These are phyloP conservation scores for Hanleya hanleyi DNA, from an alignment of 2,888 invertebrate genomes.

Conservation along the genomic window DNA sequence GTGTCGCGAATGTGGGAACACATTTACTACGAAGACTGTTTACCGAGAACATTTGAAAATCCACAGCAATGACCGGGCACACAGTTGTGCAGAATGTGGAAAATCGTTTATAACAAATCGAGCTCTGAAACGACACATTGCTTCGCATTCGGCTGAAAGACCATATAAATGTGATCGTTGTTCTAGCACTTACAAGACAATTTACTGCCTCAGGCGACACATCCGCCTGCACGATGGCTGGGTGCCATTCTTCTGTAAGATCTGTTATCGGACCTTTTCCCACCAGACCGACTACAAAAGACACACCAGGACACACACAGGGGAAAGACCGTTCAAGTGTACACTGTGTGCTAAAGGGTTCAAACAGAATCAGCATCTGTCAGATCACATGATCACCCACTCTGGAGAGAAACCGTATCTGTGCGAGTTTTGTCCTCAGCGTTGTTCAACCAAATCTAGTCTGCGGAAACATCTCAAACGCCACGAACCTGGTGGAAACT, in stretches of 20 bases:
- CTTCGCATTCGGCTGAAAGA: neutral
- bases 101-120: neutral
- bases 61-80: neutral
- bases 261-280: neutral
- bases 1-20: neutral
- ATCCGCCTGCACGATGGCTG: neutral
- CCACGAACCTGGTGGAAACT: neutral
- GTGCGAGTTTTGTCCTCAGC: neutral
- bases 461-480: neutral
- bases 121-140: neutral
- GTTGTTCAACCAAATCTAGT: neutral
- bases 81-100: neutral
- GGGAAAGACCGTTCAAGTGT: neutral
- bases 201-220: neutral
- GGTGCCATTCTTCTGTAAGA: neutral
- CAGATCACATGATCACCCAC: neutral
- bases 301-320: neutral
- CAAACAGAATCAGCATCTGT: conserved; percentile 3
- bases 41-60: neutral
- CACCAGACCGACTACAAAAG: neutral
- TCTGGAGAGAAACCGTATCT: neutral
- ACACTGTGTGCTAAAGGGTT: neutral
- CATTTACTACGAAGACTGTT: neutral
- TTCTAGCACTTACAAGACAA: neutral
- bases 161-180: neutral